A percentile compares a stretch with the other conserved stretches of the same genome.
phyloP scores from a whole-genome alignment of 2,113 vertebrate species.

The Tetrax tetrax region DNA sequence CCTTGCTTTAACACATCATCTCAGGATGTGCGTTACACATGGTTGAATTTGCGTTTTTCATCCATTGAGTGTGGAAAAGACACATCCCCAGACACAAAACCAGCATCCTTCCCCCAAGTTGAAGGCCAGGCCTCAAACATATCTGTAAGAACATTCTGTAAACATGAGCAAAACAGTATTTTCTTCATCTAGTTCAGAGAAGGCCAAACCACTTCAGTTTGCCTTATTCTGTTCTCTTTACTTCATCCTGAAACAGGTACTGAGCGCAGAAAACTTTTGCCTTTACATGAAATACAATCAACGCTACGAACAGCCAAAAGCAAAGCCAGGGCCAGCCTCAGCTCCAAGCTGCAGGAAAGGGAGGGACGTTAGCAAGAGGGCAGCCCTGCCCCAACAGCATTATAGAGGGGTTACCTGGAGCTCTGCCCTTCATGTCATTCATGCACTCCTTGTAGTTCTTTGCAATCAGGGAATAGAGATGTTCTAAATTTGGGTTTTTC shows the following conservation, averaged over 20 bases:
- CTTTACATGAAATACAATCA: neutral
- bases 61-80: neutral
- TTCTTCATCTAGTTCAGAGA: neutral
- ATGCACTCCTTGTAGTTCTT: constrained; percentile 81
- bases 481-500: neutral
- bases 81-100: neutral
- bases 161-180: neutral
- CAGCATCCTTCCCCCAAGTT: neutral
- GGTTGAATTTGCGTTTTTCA: neutral
- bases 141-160: neutral
- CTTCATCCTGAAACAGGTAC: neutral
- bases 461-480: constrained; percentile 76
- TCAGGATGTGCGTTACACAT: neutral
- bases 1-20: neutral
- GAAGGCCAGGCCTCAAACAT: neutral
- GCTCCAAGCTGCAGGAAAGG: neutral
- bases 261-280: neutral
- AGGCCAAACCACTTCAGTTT: neutral
- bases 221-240: neutral
- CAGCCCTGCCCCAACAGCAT: neutral
- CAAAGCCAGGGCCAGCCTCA: neutral
- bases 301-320: neutral
- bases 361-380: accelerated
- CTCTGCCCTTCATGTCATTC: constrained; percentile 79
- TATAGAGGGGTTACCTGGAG: constrained; percentile 73